Conservation (phyloP, 2,113 vertebrate genomes). For the Thomomys bottae region DNA sequence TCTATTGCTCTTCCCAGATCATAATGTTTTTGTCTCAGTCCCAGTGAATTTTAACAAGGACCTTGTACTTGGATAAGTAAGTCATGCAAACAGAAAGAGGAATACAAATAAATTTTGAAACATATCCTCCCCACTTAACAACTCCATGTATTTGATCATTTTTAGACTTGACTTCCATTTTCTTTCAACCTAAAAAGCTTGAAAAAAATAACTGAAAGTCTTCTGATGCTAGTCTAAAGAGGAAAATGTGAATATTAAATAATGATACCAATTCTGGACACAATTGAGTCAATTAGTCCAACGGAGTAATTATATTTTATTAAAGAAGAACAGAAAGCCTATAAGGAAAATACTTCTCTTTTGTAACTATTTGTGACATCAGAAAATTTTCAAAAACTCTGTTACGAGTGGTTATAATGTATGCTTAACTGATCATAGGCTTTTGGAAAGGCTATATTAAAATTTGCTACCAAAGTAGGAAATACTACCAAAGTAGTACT, state of each 20-base stretch:
- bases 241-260: constrained; percentile 1
- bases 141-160: not conserved
- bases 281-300: constrained; percentile 23
- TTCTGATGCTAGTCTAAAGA: constrained; percentile 40
- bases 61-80: not conserved
- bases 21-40: not conserved
- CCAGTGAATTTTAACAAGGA: not conserved
- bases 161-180: constrained; percentile 28
- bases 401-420: not conserved
- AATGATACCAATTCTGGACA: not conserved
- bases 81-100: not conserved
- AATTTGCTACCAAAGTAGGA: constrained; percentile 25
- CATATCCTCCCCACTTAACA: not conserved
- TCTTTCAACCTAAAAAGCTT: constrained; percentile 23
- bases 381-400: constrained; percentile 20
- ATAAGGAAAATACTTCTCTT: constrained; percentile 16
- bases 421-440: not conserved
- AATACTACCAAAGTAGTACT: no score
- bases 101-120: not conserved
- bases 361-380: constrained; percentile 14
- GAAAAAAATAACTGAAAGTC: not conserved
- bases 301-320: not conserved
- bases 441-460: constrained; percentile 11
- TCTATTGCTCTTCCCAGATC: not conserved
- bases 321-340: constrained; percentile 1